Base-by-base conservation (phyloP, 2,797 vertebrate genomes). In the Sebastes kiyomatsui region DNA sequence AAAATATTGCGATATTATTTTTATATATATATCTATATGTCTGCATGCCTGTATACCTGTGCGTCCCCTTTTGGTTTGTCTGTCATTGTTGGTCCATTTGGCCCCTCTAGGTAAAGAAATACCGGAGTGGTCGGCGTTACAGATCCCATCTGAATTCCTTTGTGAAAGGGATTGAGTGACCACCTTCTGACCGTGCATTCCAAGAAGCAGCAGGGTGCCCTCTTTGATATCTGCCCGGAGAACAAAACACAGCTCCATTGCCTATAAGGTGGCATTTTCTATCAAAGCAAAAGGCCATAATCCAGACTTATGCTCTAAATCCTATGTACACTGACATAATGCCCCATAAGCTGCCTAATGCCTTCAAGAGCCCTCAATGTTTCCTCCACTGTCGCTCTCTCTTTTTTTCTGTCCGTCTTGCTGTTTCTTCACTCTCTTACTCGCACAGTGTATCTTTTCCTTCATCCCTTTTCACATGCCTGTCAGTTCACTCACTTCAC, bases 261-360 rank as follows among this genome's bases (percentile, higher is more conserved):
- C 80, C 89, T 93, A 93, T 93, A 93, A 93, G 88, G 93, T 94
- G 93, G 91, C 90, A 92, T 94, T 93, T 95, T 90, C 93, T 91
- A 95, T 95, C 94, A 95, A 95, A 95, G 94, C 86, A 91, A 95
- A 94, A 92, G 94, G 92, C 92, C 94, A 84, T 96, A 96, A 96
- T 96, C 95, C 95, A 84, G 91, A 94, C 49, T 96, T 96, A 94
- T 93, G 90, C 89, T 77, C 93, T 93, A 95, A 96, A 96, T 95
- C 95, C 93, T 93, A 92, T 95, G 95, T 95, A 96, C 93, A 95
- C 95, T 96, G 94, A 95, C 94, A 96, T 96, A 96, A 96, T 96
- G 95, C 95, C 94, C 94, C 89, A 90, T 96, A 96, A 96, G 94
- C 93, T 96, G 93, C 90, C 94, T 96, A 96, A 96, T 96, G 96